Conservation (phyloP, 2,797 vertebrate genomes). For the Leucoraja ocellata region DNA sequence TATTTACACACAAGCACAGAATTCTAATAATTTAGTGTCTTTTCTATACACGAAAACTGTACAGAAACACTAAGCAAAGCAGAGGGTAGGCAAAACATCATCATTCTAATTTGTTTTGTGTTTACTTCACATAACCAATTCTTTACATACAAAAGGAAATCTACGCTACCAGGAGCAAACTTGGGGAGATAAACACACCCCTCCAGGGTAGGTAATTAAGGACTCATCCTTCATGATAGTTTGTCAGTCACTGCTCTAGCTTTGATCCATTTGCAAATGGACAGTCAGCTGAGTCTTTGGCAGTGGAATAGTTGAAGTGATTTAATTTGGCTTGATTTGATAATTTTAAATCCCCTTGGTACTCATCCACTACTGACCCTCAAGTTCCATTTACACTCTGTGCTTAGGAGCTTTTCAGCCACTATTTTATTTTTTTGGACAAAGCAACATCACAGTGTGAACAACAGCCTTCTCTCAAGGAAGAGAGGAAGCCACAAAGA, state of each 20-base stretch:
- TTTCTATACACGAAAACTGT: conserved; percentile 3
- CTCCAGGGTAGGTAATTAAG: not conserved
- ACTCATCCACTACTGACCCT: not conserved
- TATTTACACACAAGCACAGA: conserved; percentile 22
- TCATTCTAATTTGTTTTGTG: not conserved
- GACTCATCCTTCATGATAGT: not conserved
- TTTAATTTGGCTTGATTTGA: conserved; percentile 18
- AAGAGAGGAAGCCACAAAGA: not conserved
- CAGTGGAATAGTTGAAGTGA: conserved; percentile 18
- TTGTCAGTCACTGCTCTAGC: not conserved
- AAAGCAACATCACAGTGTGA: not conserved
- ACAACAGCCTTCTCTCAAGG: not conserved
- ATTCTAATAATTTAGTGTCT: not conserved
- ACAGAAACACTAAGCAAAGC: conserved; percentile 11
- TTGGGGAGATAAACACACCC: not conserved
- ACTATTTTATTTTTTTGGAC: not conserved
- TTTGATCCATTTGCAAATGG: conserved; percentile 22
- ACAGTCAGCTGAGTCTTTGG: conserved; percentile 4
- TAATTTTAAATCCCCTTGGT: not conserved
- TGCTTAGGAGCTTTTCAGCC: not conserved
- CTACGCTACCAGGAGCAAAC: not conserved
- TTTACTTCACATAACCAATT: not conserved
- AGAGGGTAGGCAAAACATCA: not conserved
- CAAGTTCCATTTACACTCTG: not conserved
- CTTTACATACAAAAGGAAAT: not conserved